Conservation (phyloP, 2,797 vertebrate species). For the Neoniphon sammara region DNA sequence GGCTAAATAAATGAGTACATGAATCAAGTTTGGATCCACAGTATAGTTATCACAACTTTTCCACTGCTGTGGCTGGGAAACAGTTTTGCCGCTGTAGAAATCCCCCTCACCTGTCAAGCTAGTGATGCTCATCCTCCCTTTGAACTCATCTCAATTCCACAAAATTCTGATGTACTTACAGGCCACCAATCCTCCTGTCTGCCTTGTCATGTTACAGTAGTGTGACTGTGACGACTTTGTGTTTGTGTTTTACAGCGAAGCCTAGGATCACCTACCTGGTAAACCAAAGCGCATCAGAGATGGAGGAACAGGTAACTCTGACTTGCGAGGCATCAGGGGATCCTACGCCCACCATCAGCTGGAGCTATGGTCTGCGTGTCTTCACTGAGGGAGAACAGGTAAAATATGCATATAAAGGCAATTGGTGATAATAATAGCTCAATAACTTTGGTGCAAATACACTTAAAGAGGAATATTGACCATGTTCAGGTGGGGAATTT, state of each 20-base stretch:
- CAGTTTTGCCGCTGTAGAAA: constrained; percentile 38
- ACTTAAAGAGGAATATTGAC: constrained; percentile 54
- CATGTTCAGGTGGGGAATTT: constrained; percentile 39
- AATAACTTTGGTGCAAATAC: constrained; percentile 43
- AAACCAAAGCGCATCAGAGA: constrained; percentile 93
- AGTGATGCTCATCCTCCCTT: constrained; percentile 42
- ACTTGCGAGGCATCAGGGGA: constrained; percentile 97
- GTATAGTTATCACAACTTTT: constrained; percentile 43
- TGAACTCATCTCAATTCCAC: constrained; percentile 51
- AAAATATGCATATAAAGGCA: constrained; percentile 45
- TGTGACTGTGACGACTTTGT: constrained; percentile 34
- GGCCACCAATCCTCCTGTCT: constrained; percentile 34
- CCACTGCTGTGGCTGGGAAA: constrained; percentile 17
- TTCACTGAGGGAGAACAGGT: constrained; percentile 98
- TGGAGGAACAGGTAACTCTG: constrained; percentile 93
- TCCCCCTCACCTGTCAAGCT: constrained; percentile 49
- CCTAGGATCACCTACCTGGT: constrained; percentile 97
- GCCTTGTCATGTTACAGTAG: background rate
- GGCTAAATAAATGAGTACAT: constrained; percentile 43
- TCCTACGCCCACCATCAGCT: constrained; percentile 95
- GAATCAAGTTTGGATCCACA: constrained; percentile 44
- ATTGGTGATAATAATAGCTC: background rate
- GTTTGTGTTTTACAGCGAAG: constrained; percentile 85
- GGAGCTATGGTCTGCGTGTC: constrained; percentile 89
- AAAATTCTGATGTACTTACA: constrained; percentile 33